phyloP scores from a whole-genome alignment of 2,113 vertebrate species.

The Gallinago paraguaiae region DNA sequence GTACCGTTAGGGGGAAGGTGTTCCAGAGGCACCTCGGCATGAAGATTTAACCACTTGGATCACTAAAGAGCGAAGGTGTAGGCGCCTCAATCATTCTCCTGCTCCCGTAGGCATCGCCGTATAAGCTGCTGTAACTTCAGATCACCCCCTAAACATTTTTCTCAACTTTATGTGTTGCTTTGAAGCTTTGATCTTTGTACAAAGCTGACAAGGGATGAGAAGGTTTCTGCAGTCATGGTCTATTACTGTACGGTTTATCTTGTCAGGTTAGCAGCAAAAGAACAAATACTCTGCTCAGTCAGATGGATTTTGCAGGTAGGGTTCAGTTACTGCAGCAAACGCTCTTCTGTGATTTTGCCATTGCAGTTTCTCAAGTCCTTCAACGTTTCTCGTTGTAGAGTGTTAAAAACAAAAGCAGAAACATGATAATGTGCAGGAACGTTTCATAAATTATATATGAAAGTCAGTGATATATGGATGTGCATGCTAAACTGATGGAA shows the following conservation, averaged over 20 bases:
- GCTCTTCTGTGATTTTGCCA: neutral
- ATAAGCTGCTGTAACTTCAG: neutral
- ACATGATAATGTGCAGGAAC: neutral
- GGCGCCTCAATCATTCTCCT: neutral
- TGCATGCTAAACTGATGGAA: neutral
- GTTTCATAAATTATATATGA: neutral
- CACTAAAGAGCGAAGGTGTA: fast-evolving
- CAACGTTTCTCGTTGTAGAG: neutral
- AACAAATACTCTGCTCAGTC: neutral
- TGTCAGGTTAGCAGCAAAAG: neutral
- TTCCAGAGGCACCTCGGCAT: neutral
- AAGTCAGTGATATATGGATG: neutral
- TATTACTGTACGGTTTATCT: neutral
- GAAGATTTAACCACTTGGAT: neutral
- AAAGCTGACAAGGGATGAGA: neutral
- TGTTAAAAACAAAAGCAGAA: neutral
- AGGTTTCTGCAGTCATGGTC: neutral
- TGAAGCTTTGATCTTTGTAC: neutral
- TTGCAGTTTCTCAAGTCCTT: neutral
- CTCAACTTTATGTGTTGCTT: neutral
- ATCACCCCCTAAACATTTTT: neutral
- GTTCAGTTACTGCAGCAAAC: neutral
- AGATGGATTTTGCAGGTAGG: neutral
- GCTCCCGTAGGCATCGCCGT: neutral
- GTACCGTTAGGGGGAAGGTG: neutral